Percentiles rank a stretch among this genome's conserved stretches.
Evolutionary conservation across 2,888 invertebrate species (phyloP).

Genomic region (Spatulosminthurus flaviceps): DNA sequence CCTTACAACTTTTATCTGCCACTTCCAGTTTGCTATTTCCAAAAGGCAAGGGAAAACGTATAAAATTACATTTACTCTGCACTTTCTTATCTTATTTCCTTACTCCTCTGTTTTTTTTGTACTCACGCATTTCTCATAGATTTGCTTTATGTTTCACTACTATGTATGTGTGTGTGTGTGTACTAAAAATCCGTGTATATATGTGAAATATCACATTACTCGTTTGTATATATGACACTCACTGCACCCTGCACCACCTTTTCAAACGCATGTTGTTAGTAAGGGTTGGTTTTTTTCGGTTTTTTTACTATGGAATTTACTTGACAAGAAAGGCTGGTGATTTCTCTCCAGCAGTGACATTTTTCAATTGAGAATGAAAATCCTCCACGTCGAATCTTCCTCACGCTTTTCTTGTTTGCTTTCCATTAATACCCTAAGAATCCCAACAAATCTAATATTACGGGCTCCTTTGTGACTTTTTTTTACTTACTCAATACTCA

Average conservation of each 20-base stretch:
- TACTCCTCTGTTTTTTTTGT: conserved; percentile 1
- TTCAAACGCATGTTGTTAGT: not conserved
- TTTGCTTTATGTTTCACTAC: too few species aligned
- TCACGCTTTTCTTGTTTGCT: conserved; percentile 16
- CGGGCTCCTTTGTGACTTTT: not conserved
- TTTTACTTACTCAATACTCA: not conserved
- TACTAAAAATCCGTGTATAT: too few species aligned
- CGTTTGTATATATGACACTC: too few species aligned
- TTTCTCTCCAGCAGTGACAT: not conserved
- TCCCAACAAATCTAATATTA: not conserved
- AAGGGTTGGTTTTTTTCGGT: not conserved
- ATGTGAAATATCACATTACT: too few species aligned
- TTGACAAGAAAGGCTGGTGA: not conserved
- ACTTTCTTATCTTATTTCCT: conserved; percentile 34
- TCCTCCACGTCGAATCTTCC: not conserved
- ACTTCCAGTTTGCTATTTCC: conserved; percentile 6
- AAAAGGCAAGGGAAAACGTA: conserved; percentile 21
- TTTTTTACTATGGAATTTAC: not conserved
- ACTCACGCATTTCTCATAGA: too few species aligned
- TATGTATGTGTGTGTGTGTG: too few species aligned
- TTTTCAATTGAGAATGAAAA: conserved; percentile 16
- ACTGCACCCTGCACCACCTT: not conserved
- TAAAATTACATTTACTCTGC: conserved; percentile 38
- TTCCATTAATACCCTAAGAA: conserved; percentile 1
- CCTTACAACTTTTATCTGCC: conserved; percentile 31